Base-by-base conservation (phyloP, 2,113 vertebrate genomes). In the Brachirus orientalis region DNA sequence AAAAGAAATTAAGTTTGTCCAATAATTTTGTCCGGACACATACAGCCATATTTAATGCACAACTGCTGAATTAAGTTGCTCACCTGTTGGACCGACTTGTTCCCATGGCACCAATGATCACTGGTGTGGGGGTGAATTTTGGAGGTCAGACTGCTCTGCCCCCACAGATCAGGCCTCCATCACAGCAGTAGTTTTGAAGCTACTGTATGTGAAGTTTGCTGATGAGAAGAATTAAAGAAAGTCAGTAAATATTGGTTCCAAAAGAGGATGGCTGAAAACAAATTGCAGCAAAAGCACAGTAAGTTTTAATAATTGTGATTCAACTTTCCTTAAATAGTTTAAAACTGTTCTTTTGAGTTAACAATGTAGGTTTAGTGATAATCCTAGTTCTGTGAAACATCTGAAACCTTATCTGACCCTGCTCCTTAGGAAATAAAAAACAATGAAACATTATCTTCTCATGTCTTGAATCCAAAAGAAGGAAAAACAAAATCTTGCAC, bases 31-130 rank as follows among this genome's bases (percentile, higher is more conserved):
- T n/a, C n/a, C n/a, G n/a, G n/a, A n/a, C n/a, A n/a, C n/a, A n/a
- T n/a, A n/a, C n/a, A n/a, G n/a, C n/a, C n/a, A n/a, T n/a, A n/a
- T n/a, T 28, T 28, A 11, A 13, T 11, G 16, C 17, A 8, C 14
- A 19, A 28, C 28, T 28, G 28, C 28, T 28, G 28, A 28, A 28
- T 28, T 28, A 28, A 28, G 6, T 16, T 12, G 1, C 77, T 76
- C 78, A 92, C 91, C 91, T 92, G 86, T 90, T 89, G 69, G 74
- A 78, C 54, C 86, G 83, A 63, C 79, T 89, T 75, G 90, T 86
- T 88, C 90, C 91, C 93, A 94, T 93, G 70, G 78, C 90, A 84
- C 63, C 75, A 73, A 1, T 61, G 51, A 57, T 84, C 80, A 82
- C 75, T 35, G 36, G 43, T 61, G 16, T 46, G 14, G 55, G 62